Evolutionary conservation across 2,888 invertebrate species (phyloP).

Genomic region (Cataglyphis altisquamis): DNA sequence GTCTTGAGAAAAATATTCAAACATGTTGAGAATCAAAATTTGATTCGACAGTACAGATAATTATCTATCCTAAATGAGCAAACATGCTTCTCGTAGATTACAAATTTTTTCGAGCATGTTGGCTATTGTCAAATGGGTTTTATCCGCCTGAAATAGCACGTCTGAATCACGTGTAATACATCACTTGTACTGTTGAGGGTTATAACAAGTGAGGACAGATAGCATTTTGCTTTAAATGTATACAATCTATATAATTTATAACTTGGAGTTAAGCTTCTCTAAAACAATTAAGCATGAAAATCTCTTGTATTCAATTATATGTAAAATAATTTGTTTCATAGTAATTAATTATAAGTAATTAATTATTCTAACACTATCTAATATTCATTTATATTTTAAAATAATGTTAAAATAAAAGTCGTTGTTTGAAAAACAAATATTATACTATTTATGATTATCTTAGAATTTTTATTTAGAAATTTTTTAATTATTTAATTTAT

Average conservation of each 20-base stretch:
- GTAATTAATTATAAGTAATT: not conserved
- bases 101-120: slow-evolving; percentile 32
- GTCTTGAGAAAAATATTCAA: not conserved
- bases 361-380: not conserved
- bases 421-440: not conserved
- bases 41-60: slow-evolving; percentile 4
- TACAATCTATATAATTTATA: slow-evolving; percentile 2
- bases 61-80: slow-evolving; percentile 6
- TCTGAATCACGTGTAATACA: slow-evolving; percentile 20
- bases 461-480: not conserved
- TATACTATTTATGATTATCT: not conserved
- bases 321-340: not conserved
- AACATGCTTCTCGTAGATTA: slow-evolving; percentile 44
- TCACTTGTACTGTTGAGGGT: slow-evolving; percentile 10
- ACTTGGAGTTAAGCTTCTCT: not conserved
- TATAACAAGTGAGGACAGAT: slow-evolving; percentile 14
- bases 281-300: not conserved
- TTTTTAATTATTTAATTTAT: not conserved
- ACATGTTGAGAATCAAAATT: not conserved
- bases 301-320: not conserved
- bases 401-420: not conserved
- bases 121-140: slow-evolving; percentile 22
- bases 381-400: not conserved
- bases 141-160: slow-evolving; percentile 37
- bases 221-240: not conserved